Evolutionary conservation across 2,888 invertebrate genomes (phyloP).

Genomic region (Notodonta dromedarius): DNA sequence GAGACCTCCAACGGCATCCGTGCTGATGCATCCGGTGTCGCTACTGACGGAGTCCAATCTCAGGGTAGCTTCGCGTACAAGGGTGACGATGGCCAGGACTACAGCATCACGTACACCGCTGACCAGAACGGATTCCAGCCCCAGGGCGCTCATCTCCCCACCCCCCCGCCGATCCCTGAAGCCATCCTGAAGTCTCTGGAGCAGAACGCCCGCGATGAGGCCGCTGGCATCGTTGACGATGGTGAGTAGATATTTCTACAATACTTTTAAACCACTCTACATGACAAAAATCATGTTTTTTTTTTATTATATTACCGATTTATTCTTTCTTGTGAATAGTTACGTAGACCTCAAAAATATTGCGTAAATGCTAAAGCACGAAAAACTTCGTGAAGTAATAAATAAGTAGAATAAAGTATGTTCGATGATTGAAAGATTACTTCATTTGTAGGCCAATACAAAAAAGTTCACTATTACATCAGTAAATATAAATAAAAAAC

Average conservation of each 20-base stretch:
- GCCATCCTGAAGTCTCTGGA: conserved; percentile 77
- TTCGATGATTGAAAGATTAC: conserved; percentile 1
- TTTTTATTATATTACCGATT: background rate
- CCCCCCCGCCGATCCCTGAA: conserved; percentile 79
- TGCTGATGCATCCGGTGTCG: conserved; percentile 76
- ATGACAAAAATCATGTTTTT: background rate
- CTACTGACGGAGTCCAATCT: conserved; percentile 78
- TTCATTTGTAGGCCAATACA: background rate
- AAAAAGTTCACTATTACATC: conserved; percentile 1
- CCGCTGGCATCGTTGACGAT: conserved; percentile 78
- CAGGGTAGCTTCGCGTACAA: conserved; percentile 79
- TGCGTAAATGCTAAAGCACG: too few relatives aligned
- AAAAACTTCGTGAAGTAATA: too few relatives aligned
- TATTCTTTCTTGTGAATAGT: background rate
- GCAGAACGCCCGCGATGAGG: conserved; percentile 80
- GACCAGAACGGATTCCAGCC: conserved; percentile 80
- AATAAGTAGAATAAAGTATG: too few relatives aligned
- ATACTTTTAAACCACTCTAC: background rate
- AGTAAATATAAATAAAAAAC: background rate
- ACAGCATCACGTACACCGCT: conserved; percentile 79
- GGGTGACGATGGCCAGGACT: conserved; percentile 80
- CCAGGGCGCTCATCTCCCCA: conserved; percentile 76
- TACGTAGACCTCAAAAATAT: too few relatives aligned
- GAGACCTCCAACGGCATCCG: conserved; percentile 80
- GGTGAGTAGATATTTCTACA: conserved; percentile 58